Evolutionary conservation across 2,888 invertebrate species (phyloP).

Genomic region (Prenolepis imparis): DNA sequence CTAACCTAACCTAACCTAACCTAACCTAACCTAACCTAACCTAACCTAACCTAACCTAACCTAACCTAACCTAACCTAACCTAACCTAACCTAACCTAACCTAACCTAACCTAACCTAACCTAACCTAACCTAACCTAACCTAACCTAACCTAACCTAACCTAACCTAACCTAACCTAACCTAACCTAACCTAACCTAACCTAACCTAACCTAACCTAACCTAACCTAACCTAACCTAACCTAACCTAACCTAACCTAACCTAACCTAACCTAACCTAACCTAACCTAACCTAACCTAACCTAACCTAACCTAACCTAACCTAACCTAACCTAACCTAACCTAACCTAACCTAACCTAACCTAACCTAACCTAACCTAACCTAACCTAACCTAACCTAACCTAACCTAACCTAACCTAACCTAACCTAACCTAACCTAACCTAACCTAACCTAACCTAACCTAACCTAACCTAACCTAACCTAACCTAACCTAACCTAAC

Average conservation of each 20-base stretch:
- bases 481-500: slow-evolving; percentile 41
- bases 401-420: slow-evolving; percentile 38
- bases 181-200: slow-evolving; percentile 16
- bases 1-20: slow-evolving; percentile 21
- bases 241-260: slow-evolving; percentile 33
- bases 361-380: slow-evolving; percentile 41
- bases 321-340: slow-evolving; percentile 40
- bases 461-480: slow-evolving; percentile 40
- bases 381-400: slow-evolving; percentile 40
- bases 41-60: slow-evolving; percentile 21
- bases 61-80: slow-evolving; percentile 21
- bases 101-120: slow-evolving; percentile 16
- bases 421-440: slow-evolving; percentile 42
- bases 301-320: slow-evolving; percentile 39
- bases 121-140: slow-evolving; percentile 17
- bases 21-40: slow-evolving; percentile 20
- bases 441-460: slow-evolving; percentile 39
- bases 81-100: slow-evolving; percentile 21
- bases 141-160: slow-evolving; percentile 15
- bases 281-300: slow-evolving; percentile 37
- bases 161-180: slow-evolving; percentile 13
- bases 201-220: no score
- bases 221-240: slow-evolving; percentile 40
- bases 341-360: slow-evolving; percentile 42
- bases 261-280: slow-evolving; percentile 31